Conservation (phyloP, 2,888 invertebrate species). For the Heteropelma amictum region DNA sequence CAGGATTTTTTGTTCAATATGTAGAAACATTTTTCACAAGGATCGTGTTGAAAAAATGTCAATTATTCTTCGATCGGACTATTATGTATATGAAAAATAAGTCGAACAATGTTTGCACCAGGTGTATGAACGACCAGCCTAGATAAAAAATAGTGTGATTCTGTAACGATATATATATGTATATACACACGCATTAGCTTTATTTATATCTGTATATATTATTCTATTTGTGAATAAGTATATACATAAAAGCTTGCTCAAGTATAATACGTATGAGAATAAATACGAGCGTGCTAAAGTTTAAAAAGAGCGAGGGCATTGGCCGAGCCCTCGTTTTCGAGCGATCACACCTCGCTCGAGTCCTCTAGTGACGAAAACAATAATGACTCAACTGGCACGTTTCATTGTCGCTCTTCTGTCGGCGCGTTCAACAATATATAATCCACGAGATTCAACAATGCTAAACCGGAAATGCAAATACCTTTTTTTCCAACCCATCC, state of each 20-base stretch:
- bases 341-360: slow-evolving; percentile 22
- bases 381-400: slow-evolving; percentile 29
- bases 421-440: not conserved
- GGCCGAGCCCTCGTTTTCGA: slow-evolving; percentile 39
- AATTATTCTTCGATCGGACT: too few species aligned
- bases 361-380: slow-evolving; percentile 21
- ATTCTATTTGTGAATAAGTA: not conserved
- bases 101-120: too few species aligned
- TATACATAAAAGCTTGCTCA: not conserved
- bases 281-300: not conserved
- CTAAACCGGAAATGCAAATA: not conserved
- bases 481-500: too few species aligned
- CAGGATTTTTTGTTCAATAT: too few species aligned
- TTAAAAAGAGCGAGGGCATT: slow-evolving; percentile 30
- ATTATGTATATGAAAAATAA: too few species aligned
- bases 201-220: not conserved
- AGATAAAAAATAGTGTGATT: too few species aligned
- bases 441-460: not conserved
- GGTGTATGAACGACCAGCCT: not conserved
- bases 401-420: not conserved
- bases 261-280: too few species aligned
- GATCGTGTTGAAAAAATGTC: too few species aligned
- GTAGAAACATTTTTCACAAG: too few species aligned
- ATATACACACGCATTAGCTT: too few species aligned
- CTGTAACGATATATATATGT: not conserved